These are phyloP conservation scores for Macroramphosus scolopax DNA, from an alignment of 2,797 vertebrate species.

Conservation along the genomic window DNA sequence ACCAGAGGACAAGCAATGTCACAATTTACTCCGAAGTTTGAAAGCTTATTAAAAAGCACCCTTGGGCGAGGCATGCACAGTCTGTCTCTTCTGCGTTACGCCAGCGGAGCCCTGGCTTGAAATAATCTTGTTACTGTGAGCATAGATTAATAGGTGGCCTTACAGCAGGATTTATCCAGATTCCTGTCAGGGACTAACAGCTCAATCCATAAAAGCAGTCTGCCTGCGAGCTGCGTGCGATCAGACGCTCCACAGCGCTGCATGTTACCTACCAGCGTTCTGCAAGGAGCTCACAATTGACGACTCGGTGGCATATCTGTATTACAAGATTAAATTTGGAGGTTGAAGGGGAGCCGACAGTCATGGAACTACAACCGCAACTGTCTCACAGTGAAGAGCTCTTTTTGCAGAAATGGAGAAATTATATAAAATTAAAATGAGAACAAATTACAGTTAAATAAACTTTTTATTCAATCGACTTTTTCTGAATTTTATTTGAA, in stretches of 20 bases:
- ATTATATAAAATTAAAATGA: no score
- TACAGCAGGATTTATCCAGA: constrained; percentile 60
- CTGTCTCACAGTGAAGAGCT: no score
- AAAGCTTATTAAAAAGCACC: constrained; percentile 72
- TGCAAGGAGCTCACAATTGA: constrained; percentile 19
- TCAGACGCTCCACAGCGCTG: neutral
- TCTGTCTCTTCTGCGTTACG: constrained; percentile 53
- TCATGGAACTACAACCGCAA: no score
- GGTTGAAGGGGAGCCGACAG: constrained; percentile 1
- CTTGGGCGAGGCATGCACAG: constrained; percentile 59
- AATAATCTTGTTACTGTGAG: constrained; percentile 70
- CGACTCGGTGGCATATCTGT: constrained; percentile 13
- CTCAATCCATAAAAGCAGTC: constrained; percentile 46
- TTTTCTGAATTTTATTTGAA: no score
- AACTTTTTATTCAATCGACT: no score
- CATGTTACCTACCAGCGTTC: no score
- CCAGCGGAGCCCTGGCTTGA: constrained; percentile 49
- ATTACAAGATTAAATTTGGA: constrained; percentile 30
- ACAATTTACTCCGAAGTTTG: constrained; percentile 50
- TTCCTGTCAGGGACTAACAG: constrained; percentile 55
- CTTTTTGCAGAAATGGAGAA: no score
- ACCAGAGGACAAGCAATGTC: constrained; percentile 68
- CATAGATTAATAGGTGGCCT: constrained; percentile 60
- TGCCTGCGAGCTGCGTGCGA: constrained; percentile 8
- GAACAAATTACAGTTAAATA: no score